Base-by-base conservation (phyloP, 2,888 invertebrate species). In the Linnaemya tessellans region DNA sequence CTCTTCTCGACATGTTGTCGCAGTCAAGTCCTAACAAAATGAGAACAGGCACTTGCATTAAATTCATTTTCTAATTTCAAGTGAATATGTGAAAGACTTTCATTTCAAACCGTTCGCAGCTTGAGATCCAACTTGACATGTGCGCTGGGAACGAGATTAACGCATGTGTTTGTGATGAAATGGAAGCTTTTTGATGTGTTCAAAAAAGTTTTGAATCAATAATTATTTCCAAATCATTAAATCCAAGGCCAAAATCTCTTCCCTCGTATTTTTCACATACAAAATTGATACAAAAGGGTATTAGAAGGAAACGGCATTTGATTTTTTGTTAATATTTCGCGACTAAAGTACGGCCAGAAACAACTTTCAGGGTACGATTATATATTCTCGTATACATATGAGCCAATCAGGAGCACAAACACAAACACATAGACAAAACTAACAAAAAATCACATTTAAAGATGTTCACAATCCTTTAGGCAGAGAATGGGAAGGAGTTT, bases 161-260 rank as follows among this genome's bases (percentile, higher is more conserved):
- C 4, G 38, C 13, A 0, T 54, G 15, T 18, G 51, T 35, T n/a
- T 51, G 11, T 7, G 8, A 51, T 15, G 1, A 10, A 51, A 5
- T 49, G 7, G 46, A 15, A 25, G n/a, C 0, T 15, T 70, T 25
- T 0, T 11, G 25, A 43, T 73, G 41, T 77, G n/a, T 67, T 60
- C 38, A 35, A 30, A 30, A 30, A 30, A 30, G 60, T 71, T 75
- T 51, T 43, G 73, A 84, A 82, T 86, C 84, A 75, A 82, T 86
- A 79, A 82, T 82, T 86, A 84, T 84, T 86, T 86, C 86, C 84
- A 86, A 82, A 79, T 84, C 86, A 86, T 86, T 86, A 73, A 84
- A 81, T 82, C 35, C 49, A 20, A 65, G 46, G 38, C 38, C 4
- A 41, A 80, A 65, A 60, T n/a, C 46, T 35, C 65, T 43, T 51